Conservation (phyloP, 1,140 invertebrate genomes). For the Aphaenogaster rudis region DNA sequence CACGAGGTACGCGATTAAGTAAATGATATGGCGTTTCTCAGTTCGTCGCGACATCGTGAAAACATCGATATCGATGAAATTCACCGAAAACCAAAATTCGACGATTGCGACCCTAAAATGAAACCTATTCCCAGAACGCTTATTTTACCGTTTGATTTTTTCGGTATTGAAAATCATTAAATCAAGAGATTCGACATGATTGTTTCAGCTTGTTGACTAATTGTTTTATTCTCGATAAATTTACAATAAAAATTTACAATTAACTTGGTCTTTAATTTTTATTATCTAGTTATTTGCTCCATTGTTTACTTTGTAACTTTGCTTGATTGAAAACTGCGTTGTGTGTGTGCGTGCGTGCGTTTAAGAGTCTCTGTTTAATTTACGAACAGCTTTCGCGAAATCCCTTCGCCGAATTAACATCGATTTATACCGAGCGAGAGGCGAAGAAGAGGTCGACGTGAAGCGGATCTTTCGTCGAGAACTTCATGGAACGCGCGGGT, state of each 20-base stretch:
- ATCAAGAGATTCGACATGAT: background rate
- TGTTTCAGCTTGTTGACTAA: background rate
- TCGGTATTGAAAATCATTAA: background rate
- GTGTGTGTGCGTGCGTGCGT: background rate
- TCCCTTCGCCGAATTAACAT: conserved; percentile 13
- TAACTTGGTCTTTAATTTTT: background rate
- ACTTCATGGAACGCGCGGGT: conserved; percentile 1
- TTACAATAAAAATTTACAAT: conserved; percentile 13
- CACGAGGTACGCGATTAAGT: conserved; percentile 68
- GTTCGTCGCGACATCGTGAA: conserved; percentile 34
- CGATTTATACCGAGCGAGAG: background rate
- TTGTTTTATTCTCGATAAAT: background rate
- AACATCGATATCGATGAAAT: conserved; percentile 12
- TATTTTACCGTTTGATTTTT: background rate
- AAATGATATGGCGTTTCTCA: conserved; percentile 63
- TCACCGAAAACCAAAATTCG: conserved; percentile 14
- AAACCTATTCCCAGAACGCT: background rate
- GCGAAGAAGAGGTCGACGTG: background rate
- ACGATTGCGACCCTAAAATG: background rate
- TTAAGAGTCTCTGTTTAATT: conserved; percentile 12
- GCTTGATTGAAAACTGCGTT: background rate
- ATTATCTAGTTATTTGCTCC: background rate
- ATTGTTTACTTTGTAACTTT: background rate
- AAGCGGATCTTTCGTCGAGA: conserved; percentile 22
- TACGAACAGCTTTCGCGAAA: background rate